A percentile compares a stretch with the other conserved stretches of the same genome.
Evolutionary conservation across 2,888 invertebrate genomes (phyloP).

Genomic region (Sinhomidia bicolor): DNA sequence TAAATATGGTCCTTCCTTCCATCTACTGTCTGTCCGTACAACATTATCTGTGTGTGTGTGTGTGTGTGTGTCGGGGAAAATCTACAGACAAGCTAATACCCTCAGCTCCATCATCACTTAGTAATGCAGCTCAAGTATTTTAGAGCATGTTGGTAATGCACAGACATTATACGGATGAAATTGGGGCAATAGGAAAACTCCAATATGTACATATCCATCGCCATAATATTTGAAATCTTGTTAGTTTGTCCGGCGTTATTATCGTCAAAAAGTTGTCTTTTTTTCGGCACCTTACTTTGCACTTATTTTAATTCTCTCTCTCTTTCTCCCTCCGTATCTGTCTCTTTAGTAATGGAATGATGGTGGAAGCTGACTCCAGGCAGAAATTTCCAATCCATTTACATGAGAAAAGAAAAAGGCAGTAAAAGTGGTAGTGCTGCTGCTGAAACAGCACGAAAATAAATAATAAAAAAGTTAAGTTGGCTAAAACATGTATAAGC

Average conservation of each 20-base stretch:
- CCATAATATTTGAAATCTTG: not conserved
- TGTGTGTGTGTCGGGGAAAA: not conserved
- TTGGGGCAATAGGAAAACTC: not conserved
- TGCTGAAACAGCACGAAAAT: not conserved
- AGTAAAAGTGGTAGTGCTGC: not conserved
- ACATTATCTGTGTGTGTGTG: not conserved
- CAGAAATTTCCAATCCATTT: not conserved
- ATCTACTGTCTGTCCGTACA: not conserved
- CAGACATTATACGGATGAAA: not conserved
- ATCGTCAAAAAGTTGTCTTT: not conserved
- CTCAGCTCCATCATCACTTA: not conserved
- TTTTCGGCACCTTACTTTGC: slow-evolving; percentile 32
- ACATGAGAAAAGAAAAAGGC: not conserved
- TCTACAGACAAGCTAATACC: not conserved
- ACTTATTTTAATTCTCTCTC: slow-evolving; percentile 35
- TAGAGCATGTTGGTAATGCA: not conserved
- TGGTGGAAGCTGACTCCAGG: not conserved
- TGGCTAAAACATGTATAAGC: not conserved
- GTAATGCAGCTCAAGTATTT: not conserved
- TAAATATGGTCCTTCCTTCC: not conserved
- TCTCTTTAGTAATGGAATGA: not conserved
- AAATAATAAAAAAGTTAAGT: not conserved
- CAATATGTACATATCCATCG: not conserved
- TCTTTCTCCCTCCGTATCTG: not conserved
- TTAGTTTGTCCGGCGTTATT: not conserved